These are phyloP conservation scores for Glaucopsyche alexis DNA, from an alignment of 2,888 invertebrate genomes.

Conservation along the genomic window DNA sequence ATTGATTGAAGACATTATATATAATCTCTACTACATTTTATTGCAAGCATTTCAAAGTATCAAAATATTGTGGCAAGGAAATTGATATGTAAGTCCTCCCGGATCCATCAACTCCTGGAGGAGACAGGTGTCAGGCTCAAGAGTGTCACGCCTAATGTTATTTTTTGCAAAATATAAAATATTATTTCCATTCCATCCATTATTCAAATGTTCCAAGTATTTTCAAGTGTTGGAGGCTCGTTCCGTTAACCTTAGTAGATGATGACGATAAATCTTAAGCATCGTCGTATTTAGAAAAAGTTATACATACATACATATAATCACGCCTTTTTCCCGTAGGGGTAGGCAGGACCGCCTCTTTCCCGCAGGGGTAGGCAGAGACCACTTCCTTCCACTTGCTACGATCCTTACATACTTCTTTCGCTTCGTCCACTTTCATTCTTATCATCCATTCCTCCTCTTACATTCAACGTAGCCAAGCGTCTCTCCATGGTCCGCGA, in stretches of 20 bases:
- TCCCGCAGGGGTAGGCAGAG: too few relatives aligned
- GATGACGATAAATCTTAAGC: background rate
- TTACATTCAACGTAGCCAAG: too few relatives aligned
- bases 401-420: too few relatives aligned
- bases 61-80: background rate
- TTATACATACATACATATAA: too few relatives aligned
- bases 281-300: background rate
- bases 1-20: too few relatives aligned
- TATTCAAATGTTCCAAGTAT: background rate
- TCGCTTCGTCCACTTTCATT: too few relatives aligned
- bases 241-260: background rate
- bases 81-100: conserved; percentile 25
- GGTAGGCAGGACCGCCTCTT: too few relatives aligned
- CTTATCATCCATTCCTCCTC: too few relatives aligned
- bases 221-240: background rate
- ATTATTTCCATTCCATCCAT: conserved; percentile 12
- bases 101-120: conserved; percentile 1
- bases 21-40: background rate
- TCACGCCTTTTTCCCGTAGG: too few relatives aligned
- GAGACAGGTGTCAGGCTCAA: conserved; percentile 10
- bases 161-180: background rate
- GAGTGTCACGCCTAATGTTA: conserved; percentile 19
- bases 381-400: too few relatives aligned
- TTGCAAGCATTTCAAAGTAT: background rate
- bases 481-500: too few relatives aligned